These are phyloP conservation scores for Peromyscus maniculatus DNA, from an alignment of 2,113 vertebrate genomes.

Conservation along the genomic window DNA sequence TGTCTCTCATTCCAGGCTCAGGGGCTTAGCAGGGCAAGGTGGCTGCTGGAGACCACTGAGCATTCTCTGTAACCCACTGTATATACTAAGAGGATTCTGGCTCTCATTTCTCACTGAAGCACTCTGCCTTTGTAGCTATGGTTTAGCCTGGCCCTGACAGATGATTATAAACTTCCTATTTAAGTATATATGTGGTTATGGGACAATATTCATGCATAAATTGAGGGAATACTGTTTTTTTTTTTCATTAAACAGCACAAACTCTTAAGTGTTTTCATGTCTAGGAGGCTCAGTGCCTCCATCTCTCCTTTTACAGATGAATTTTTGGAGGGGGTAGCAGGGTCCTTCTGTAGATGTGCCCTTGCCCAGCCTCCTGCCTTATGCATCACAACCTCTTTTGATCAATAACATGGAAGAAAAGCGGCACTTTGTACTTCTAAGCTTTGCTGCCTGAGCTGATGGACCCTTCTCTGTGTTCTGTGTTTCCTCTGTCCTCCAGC, in stretches of 20 bases:
- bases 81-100: neutral
- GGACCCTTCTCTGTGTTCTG: rapidly evolving
- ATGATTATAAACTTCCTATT: neutral
- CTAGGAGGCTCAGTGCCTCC: neutral
- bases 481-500: neutral
- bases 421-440: rapidly evolving
- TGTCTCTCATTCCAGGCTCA: neutral
- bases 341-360: neutral
- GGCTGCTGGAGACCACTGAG: neutral
- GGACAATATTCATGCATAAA: neutral
- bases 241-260: neutral
- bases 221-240: neutral
- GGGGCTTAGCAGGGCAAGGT: neutral
- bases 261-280: neutral
- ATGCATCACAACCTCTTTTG: neutral
- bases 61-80: neutral
- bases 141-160: neutral
- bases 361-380: neutral
- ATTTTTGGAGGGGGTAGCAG: neutral
- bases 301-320: neutral
- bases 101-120: neutral
- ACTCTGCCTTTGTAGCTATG: neutral
- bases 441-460: rapidly evolving
- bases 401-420: neutral
- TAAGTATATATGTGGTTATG: neutral